Percentiles rank a stretch among this genome's conserved stretches.
Evolutionary conservation across 2,888 invertebrate genomes (phyloP).

Genomic region (Neoitamus cyanurus): DNA sequence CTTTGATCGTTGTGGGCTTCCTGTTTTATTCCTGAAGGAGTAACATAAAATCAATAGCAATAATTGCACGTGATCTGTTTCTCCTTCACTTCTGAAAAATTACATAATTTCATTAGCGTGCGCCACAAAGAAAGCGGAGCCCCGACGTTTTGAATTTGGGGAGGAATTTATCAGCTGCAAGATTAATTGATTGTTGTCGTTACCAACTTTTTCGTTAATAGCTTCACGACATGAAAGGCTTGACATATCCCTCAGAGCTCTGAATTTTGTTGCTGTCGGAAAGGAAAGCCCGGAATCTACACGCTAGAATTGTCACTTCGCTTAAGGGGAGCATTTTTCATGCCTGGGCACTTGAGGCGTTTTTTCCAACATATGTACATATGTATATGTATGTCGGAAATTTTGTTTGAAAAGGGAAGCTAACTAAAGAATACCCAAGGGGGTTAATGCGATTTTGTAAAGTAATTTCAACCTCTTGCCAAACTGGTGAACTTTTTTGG

Average conservation of each 20-base stretch:
- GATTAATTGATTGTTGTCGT: slow-evolving; percentile 24
- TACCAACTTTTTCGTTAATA: slow-evolving; percentile 11
- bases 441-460: neutral
- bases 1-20: neutral
- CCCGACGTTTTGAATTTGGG: slow-evolving; percentile 9
- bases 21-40: neutral
- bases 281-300: neutral
- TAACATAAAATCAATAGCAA: neutral
- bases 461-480: neutral
- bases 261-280: neutral
- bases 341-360: neutral
- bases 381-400: no score
- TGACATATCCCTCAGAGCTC: neutral
- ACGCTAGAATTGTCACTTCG: slow-evolving; percentile 8
- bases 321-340: slow-evolving; percentile 10
- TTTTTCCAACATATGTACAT: neutral
- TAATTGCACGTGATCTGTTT: neutral
- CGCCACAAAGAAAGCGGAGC: neutral
- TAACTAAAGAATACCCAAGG: neutral
- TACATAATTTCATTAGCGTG: neutral
- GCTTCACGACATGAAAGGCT: slow-evolving; percentile 4
- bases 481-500: neutral
- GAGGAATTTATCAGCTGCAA: slow-evolving; percentile 7
- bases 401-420: neutral
- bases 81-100: neutral